A percentile compares a stretch with the other conserved stretches of the same genome.
phyloP scores from a whole-genome alignment of 1,140 invertebrate species.

The Dendrolimus kikuchii region DNA sequence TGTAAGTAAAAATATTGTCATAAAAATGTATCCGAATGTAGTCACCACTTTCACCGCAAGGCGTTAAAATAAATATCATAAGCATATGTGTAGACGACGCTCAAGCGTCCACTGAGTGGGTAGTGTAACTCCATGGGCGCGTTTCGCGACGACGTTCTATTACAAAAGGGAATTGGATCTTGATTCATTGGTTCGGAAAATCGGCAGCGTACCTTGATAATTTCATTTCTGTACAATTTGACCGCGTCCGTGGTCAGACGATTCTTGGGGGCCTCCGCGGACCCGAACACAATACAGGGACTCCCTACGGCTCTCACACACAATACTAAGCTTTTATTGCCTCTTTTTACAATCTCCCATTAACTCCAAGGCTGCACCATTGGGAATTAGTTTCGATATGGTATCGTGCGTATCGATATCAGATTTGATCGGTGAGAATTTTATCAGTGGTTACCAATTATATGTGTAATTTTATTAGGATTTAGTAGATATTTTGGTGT shows the following conservation, averaged over 20 bases:
- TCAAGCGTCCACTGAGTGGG: constrained; percentile 59
- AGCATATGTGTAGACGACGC: constrained; percentile 25
- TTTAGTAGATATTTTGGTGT: no score
- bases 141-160: constrained; percentile 69
- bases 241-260: constrained; percentile 67
- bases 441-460: constrained; percentile 20
- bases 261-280: constrained; percentile 59
- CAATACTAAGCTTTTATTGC: constrained; percentile 72
- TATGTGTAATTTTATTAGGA: no score
- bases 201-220: constrained; percentile 72
- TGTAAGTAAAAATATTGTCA: no score
- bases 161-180: constrained; percentile 72
- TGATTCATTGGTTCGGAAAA: constrained; percentile 72
- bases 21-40: no score
- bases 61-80: constrained; percentile 32
- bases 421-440: constrained; percentile 45
- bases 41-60: no score
- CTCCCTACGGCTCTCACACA: constrained; percentile 60
- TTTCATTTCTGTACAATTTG: constrained; percentile 73
- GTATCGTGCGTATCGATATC: constrained; percentile 54
- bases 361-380: constrained; percentile 56
- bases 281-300: constrained; percentile 60
- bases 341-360: constrained; percentile 70
- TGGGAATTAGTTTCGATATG: constrained; percentile 69
- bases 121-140: constrained; percentile 59